Base-by-base conservation (phyloP, 2,888 invertebrate species). In the Erebia aethiops region DNA sequence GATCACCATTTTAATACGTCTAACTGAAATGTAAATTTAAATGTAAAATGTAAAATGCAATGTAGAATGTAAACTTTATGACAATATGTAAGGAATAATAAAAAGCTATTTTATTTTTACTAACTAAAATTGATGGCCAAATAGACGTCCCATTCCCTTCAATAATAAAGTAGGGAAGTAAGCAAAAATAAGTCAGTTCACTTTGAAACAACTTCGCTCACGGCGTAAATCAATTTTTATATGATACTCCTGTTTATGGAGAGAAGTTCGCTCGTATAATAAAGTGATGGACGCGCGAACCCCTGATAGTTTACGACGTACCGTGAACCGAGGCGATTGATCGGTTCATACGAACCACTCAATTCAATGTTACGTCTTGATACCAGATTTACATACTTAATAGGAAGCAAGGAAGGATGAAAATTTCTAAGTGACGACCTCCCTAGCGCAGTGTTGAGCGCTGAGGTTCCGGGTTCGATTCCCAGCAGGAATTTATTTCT, bases 211-310 rank as follows among this genome's bases (percentile, higher is more conserved):
- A 64, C 35, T 64, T 54, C 26, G 52, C 54, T 64, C 54, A 41
- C 18, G 51, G 64, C 52, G 52, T 64, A 54, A 64, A 64, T 64
- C 64, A 64, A 64, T 64, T 64, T 63, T 64, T 64, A 52, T 64
- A 64, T 52, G 64, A 52, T 26, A 49, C 54, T 52, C 35, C 11
- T 64, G 64, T 64, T 64, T 64, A 64, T 54, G 52, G 41, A 52
- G 64, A 35, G 13, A 54, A 41, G 41, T 64, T 64, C 18, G 35
- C 64, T 54, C 64, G 64, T 64, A 64, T 41, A 41, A 41, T 49
- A 52, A 41, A 64, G 41, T 64, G 64, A 64, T 64, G 64, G 64
- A 54, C 52, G 51, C 26, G 10, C 35, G n/a, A 26, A 41, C 52
- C 64, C 8, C 54, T 35, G 52, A 41, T 64, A 64, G 64, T 64